Base-by-base conservation (phyloP, 2,113 vertebrate species). In the Ornithorhynchus anatinus region DNA sequence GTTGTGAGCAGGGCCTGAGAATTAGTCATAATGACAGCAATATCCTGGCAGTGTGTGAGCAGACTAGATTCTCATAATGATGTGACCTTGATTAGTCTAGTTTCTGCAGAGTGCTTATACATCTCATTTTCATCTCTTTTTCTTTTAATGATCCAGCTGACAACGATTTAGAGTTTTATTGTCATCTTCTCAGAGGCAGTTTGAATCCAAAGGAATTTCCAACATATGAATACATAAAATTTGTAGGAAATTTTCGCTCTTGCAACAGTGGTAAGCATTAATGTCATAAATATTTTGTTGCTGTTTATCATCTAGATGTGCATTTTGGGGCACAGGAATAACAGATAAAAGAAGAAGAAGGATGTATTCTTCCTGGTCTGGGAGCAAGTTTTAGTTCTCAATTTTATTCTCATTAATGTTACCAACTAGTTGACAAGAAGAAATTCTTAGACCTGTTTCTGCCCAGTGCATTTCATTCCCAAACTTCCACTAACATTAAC, bases 151-250 rank as follows among this genome's bases (percentile, higher is more conserved):
- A 82, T 88, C 77, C 82, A 95, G 94, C 93, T 90, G 92, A 93
- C 83, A 93, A 91, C 85, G 91, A 91, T 85, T 85, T 95, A 86
- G 94, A 94, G 88, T 95, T 95, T 91, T 95, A 92, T 86, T 95
- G 94, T 86, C 94, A 95, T 88, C 92, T 95, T 90, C 91, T 95
- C 85, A 90, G 94, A 92, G 94, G 94, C 88, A 92, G 91, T 90
- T 89, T 94, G 90, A 94, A 95, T 84, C 92, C 88, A 88, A 94
- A 95, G 90, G 94, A 94, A 89, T 93, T 91, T 89, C 93, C 94
- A 87, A 95, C 93, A 61, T 95, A 95, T 68, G 94, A 95, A 93
- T 95, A 95, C 87, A 93, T 95, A 89, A 94, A 92, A 91, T 94
- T 94, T 83, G 92, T 94, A 85, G 94, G 94, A 90, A 93, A 93